Evolutionary conservation across 2,797 vertebrate species (phyloP).

Genomic region (Sus cebifrons): DNA sequence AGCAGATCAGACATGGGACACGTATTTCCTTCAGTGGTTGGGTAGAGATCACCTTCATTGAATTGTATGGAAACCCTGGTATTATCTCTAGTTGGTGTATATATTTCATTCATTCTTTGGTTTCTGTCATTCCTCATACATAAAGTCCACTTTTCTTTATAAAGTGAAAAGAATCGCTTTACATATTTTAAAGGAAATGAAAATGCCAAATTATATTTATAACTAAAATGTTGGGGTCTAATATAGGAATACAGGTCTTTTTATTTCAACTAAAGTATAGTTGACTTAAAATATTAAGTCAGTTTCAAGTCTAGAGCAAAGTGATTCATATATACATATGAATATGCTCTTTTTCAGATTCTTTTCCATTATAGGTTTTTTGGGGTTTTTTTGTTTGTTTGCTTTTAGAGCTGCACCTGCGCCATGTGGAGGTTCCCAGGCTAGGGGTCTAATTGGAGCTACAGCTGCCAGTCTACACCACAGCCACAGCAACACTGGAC

Average conservation of each 20-base stretch:
- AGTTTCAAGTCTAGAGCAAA: neutral
- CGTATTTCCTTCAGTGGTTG: neutral
- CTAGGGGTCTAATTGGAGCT: no score
- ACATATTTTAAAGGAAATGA: conserved; percentile 14
- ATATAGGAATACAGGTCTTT: neutral
- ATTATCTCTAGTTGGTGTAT: neutral
- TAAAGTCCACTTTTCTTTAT: neutral
- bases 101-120: neutral
- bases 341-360: neutral
- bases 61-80: neutral
- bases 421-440: no score
- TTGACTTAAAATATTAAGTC: neutral
- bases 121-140: neutral
- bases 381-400: no score
- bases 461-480: no score
- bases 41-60: neutral
- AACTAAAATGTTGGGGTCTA: neutral
- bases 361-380: neutral
- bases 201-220: neutral
- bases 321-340: neutral
- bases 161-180: neutral
- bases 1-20: neutral
- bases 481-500: no score
- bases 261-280: neutral
- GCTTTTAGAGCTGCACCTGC: no score